Conservation (phyloP, 2,113 vertebrate genomes). For the Stomatorhinus ivindoensis region DNA sequence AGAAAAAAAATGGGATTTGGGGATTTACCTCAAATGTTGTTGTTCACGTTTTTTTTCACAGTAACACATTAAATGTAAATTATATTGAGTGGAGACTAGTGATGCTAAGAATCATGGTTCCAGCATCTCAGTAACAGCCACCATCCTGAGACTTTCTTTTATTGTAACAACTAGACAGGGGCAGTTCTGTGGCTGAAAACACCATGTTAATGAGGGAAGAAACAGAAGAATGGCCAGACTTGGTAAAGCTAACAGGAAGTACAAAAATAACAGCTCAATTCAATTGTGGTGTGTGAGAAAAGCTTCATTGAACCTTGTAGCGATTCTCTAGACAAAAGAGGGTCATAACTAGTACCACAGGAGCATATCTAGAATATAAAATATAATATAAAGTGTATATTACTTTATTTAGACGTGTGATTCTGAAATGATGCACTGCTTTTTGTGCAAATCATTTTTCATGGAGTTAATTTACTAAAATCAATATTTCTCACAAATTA, state of each 20-base stretch:
- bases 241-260: background rate
- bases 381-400: too few species aligned
- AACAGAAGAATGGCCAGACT: background rate
- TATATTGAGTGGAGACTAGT: background rate
- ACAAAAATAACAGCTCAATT: background rate
- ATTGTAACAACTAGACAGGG: background rate
- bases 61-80: background rate
- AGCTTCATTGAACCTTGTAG: background rate
- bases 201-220: background rate
- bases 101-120: background rate
- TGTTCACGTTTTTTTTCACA: background rate
- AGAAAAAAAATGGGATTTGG: background rate
- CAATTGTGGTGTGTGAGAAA: background rate
- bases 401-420: background rate
- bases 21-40: background rate
- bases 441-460: background rate
- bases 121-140: background rate
- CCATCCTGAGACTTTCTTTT: background rate
- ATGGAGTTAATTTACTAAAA: background rate
- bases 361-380: too few species aligned
- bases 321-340: background rate
- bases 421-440: background rate
- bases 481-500: background rate
- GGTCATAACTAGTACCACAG: background rate
- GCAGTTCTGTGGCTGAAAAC: background rate